These are phyloP conservation scores for Plotosus lineatus DNA, from an alignment of 2,113 vertebrate genomes.

Conservation along the genomic window DNA sequence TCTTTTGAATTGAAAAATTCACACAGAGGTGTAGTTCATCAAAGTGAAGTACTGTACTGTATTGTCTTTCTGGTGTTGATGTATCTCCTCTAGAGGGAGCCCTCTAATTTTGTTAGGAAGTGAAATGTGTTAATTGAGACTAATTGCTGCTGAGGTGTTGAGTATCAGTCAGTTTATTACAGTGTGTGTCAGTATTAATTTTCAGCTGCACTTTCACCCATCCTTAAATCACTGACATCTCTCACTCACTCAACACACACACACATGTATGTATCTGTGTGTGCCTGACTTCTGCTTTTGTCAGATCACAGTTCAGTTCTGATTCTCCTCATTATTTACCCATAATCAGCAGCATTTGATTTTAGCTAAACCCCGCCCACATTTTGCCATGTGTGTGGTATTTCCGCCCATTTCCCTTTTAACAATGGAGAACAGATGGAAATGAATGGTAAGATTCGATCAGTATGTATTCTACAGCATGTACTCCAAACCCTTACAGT, in stretches of 20 bases:
- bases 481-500: too few relatives aligned
- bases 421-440: neutral
- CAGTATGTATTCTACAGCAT: too few relatives aligned
- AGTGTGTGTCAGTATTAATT: neutral
- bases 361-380: neutral
- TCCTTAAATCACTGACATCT: slow-evolving; percentile 53
- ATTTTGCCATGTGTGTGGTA: neutral
- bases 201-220: slow-evolving; percentile 55
- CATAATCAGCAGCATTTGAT: neutral
- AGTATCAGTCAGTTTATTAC: slow-evolving; percentile 36
- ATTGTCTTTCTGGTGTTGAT: slow-evolving; percentile 52
- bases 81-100: slow-evolving; percentile 76
- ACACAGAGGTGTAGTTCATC: slow-evolving; percentile 11
- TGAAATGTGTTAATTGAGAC: slow-evolving; percentile 67
- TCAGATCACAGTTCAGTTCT: slow-evolving; percentile 19
- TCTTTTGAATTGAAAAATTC: neutral
- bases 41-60: slow-evolving; percentile 6
- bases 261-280: slow-evolving; percentile 46
- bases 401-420: neutral
- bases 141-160: slow-evolving; percentile 65
- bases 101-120: slow-evolving; percentile 63
- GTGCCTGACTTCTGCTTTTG: slow-evolving; percentile 16
- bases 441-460: too few relatives aligned
- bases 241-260: slow-evolving; percentile 15
- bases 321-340: slow-evolving; percentile 31